Percentiles rank a stretch among this genome's conserved stretches.
phyloP scores from a whole-genome alignment of 2,888 invertebrate genomes.

The Helleia helle region DNA sequence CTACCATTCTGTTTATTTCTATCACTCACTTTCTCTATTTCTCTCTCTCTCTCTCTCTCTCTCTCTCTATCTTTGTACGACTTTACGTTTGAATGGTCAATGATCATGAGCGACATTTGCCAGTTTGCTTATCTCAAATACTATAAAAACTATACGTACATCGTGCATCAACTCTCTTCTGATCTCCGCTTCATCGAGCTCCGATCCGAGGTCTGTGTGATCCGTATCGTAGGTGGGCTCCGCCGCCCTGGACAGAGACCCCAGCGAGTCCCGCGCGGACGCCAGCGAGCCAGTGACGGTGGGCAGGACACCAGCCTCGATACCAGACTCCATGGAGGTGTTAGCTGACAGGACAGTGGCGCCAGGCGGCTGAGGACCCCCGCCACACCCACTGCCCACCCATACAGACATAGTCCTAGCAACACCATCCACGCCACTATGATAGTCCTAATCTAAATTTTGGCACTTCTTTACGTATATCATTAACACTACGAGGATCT shows the following conservation, averaged over 20 bases:
- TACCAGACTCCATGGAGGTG: constrained; percentile 77
- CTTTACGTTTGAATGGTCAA: too few species aligned
- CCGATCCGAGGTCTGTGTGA: constrained; percentile 86
- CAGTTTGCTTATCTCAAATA: too few species aligned
- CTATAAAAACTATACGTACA: constrained; percentile 80
- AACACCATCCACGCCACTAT: constrained; percentile 56
- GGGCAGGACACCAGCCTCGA: constrained; percentile 79
- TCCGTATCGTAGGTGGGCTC: constrained; percentile 84
- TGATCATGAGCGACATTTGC: too few species aligned
- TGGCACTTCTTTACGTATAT: constrained; percentile 14
- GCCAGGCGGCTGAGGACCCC: constrained; percentile 33
- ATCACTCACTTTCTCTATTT: too few species aligned
- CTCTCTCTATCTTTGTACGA: too few species aligned
- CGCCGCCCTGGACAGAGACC: constrained; percentile 72
- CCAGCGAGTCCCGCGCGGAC: constrained; percentile 70
- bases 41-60: too few species aligned
- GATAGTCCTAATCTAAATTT: not conserved
- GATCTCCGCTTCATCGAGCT: constrained; percentile 85
- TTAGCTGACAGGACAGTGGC: constrained; percentile 60
- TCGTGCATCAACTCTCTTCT: constrained; percentile 85
- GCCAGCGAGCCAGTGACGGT: constrained; percentile 81
- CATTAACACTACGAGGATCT: not conserved
- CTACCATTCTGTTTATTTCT: too few species aligned
- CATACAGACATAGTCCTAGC: constrained; percentile 59
- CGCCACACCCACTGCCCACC: constrained; percentile 59